A percentile compares a stretch with the other conserved stretches of the same genome.
Conservation (phyloP, 2,113 vertebrate species). For the Centropristis striata region DNA sequence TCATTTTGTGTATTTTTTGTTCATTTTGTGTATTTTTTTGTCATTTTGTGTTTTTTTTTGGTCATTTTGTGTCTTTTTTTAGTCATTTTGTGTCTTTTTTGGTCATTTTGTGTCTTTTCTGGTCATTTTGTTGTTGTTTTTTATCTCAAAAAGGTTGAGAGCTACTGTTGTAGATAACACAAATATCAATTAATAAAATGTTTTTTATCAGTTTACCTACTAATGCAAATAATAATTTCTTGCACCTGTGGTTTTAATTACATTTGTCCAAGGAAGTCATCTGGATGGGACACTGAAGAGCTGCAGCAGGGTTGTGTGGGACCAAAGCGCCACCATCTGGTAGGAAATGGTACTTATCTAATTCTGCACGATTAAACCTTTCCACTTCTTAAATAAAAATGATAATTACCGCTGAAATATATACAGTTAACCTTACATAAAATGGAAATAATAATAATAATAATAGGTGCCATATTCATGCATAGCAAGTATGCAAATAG, state of each 20-base stretch:
- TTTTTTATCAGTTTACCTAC: too few species aligned
- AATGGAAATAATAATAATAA: neutral
- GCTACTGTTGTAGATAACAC: too few species aligned
- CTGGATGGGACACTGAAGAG: neutral
- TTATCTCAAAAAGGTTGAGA: too few species aligned
- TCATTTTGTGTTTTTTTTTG: too few species aligned
- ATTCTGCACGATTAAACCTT: neutral
- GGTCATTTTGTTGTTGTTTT: too few species aligned
- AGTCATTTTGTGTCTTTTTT: too few species aligned
- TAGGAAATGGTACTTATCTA: conserved; percentile 43
- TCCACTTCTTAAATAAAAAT: neutral
- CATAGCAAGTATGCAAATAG: neutral
- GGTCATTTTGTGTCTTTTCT: too few species aligned
- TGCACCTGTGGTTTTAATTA: neutral
- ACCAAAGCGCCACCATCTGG: conserved; percentile 72
- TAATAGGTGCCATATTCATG: neutral
- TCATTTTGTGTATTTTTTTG: too few species aligned
- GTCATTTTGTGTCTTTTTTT: too few species aligned
- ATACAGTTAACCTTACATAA: neutral
- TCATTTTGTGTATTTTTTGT: too few species aligned
- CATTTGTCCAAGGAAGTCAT: neutral
- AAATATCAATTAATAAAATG: too few species aligned
- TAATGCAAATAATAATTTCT: neutral
- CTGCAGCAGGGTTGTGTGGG: conserved; percentile 11
- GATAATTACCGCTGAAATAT: neutral